These are phyloP conservation scores for Atta texana DNA, from an alignment of 1,140 invertebrate genomes.

Conservation along the genomic window DNA sequence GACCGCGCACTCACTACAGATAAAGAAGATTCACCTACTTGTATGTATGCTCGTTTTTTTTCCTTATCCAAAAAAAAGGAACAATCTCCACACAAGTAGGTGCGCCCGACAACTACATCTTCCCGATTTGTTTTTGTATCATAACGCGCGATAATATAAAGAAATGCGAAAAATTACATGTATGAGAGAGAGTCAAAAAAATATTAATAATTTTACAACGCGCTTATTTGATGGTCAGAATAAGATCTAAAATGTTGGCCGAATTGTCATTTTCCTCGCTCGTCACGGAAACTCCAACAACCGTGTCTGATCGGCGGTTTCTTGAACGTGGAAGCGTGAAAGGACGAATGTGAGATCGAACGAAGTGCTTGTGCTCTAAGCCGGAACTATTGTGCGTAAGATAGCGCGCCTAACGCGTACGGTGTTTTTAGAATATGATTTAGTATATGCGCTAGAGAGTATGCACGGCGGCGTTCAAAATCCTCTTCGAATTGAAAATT, in stretches of 20 bases:
- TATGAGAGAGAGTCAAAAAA: conserved; percentile 5
- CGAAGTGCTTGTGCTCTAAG: conserved; percentile 9
- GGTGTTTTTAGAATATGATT: not conserved
- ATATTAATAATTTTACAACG: not conserved
- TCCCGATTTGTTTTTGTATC: conserved; percentile 74
- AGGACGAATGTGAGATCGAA: not conserved
- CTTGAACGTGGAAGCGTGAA: not conserved
- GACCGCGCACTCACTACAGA: not conserved
- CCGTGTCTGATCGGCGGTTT: not conserved
- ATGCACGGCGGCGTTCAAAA: conserved; percentile 10
- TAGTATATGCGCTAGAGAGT: not conserved
- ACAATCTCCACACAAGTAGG: conserved; percentile 83
- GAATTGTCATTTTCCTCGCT: conserved; percentile 36
- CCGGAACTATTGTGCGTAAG: conserved; percentile 46
- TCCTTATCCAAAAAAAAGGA: conserved; percentile 69
- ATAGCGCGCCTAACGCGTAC: not conserved
- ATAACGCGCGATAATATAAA: conserved; percentile 26
- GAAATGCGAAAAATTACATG: conserved; percentile 46
- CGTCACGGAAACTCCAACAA: conserved; percentile 42
- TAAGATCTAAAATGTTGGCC: conserved; percentile 23
- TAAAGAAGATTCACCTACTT: conserved; percentile 81
- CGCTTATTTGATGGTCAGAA: not conserved
- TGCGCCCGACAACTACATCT: conserved; percentile 83
- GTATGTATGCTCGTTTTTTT: conserved; percentile 77
- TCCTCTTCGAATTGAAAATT: conserved; percentile 41